phyloP scores from a whole-genome alignment of 2,797 vertebrate species.

The Carapus acus region DNA sequence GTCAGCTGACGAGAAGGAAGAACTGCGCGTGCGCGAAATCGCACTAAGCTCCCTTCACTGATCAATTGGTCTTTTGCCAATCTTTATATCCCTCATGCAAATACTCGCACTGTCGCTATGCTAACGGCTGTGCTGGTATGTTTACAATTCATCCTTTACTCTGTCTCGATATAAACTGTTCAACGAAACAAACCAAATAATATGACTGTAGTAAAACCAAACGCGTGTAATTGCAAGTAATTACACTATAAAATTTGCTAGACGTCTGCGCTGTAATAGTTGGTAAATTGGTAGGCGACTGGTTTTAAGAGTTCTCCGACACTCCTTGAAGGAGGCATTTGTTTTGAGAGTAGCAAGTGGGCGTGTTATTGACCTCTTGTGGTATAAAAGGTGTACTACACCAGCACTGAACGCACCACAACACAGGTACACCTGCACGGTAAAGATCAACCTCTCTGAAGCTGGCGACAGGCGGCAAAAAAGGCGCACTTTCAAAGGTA shows the following conservation, averaged over 20 bases:
- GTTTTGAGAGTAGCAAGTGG: constrained; percentile 7
- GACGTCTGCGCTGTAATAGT: background rate
- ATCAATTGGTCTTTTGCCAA: background rate
- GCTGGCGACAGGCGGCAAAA: too few relatives aligned
- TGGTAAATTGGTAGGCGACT: too few relatives aligned
- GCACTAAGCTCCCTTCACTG: constrained; percentile 24
- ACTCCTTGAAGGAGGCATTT: constrained; percentile 22
- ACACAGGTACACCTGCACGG: too few relatives aligned
- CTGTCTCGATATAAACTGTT: too few relatives aligned
- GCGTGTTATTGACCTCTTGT: constrained; percentile 14
- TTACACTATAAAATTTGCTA: too few relatives aligned
- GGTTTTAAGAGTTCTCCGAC: too few relatives aligned
- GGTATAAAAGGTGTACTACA: constrained; percentile 17
- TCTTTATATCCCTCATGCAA: background rate
- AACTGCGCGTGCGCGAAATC: constrained; percentile 44
- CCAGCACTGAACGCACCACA: too few relatives aligned
- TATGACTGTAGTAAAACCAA: too few relatives aligned
- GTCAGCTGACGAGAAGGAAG: constrained; percentile 70
- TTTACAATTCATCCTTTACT: background rate
- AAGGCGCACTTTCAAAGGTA: too few relatives aligned
- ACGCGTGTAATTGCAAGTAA: too few relatives aligned
- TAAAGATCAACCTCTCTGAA: too few relatives aligned
- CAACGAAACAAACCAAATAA: too few relatives aligned
- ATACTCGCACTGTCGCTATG: background rate
- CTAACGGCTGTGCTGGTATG: background rate